Percentiles rank a stretch among this genome's conserved stretches.
Conservation (phyloP, 2,888 invertebrate species). For the Caenorhabditis sp. region DNA sequence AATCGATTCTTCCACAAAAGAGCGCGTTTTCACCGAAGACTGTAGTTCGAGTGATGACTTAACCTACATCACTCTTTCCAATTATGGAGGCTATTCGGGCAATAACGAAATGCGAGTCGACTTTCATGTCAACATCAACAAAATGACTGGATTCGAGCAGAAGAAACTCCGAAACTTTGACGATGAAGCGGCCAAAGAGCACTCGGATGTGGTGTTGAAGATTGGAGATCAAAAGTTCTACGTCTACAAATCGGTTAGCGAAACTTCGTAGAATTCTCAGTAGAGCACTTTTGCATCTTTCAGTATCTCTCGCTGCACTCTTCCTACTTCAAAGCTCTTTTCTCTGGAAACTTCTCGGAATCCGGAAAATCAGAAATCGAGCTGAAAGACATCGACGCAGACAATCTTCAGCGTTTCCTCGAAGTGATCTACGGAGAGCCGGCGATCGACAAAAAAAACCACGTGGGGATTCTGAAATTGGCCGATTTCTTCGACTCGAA, state of each 20-base stretch:
- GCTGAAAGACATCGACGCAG: background rate
- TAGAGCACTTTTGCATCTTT: no score
- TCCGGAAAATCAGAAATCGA: background rate
- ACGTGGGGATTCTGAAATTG: background rate
- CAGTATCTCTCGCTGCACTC: background rate
- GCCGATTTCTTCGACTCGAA: constrained; percentile 7
- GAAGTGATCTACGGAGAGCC: constrained; percentile 4
- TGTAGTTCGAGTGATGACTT: no score
- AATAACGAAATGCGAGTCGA: background rate
- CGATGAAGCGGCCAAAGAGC: background rate
- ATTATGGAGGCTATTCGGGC: no score
- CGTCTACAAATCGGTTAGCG: background rate
- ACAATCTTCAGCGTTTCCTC: background rate
- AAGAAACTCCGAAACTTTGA: background rate
- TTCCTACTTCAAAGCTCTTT: background rate
- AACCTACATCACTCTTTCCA: no score
- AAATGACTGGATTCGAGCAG: background rate
- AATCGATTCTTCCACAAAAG: no score
- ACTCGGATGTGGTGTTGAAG: background rate
- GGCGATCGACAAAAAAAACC: background rate
- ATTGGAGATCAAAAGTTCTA: background rate
- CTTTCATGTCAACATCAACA: background rate
- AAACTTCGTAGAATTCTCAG: no score
- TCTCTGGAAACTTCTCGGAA: constrained; percentile 11
- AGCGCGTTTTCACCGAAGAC: no score